phyloP scores from a whole-genome alignment of 2,888 invertebrate species.

The Adelognathus sp. region DNA sequence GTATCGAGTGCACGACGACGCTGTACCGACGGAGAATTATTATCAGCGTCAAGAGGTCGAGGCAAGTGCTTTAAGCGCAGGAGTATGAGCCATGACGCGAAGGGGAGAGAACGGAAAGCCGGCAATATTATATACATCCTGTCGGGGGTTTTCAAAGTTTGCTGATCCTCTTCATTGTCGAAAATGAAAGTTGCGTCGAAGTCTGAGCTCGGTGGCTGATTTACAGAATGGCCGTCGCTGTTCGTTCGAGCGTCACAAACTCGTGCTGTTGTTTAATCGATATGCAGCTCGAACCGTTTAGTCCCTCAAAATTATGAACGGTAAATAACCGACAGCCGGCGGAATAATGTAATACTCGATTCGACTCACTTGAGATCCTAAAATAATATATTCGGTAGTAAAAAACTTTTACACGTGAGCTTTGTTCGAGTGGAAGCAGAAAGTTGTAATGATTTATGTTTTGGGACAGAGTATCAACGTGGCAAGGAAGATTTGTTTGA shows the following conservation, averaged over 20 bases:
- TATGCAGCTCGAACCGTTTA: background rate
- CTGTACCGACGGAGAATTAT: slow-evolving; percentile 47
- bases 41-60: slow-evolving; percentile 34
- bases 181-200: slow-evolving; percentile 47
- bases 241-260: slow-evolving; percentile 16
- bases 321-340: background rate
- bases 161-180: slow-evolving; percentile 43
- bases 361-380: background rate
- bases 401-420: background rate
- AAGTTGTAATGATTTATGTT: no score
- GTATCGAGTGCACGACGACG: slow-evolving; percentile 43
- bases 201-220: slow-evolving; percentile 40
- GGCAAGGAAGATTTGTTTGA: no score
- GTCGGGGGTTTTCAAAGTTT: slow-evolving; percentile 34
- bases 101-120: background rate
- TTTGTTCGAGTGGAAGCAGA: no score
- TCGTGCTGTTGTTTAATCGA: slow-evolving; percentile 39
- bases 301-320: background rate
- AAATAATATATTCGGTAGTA: background rate
- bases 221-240: slow-evolving; percentile 29
- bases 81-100: background rate
- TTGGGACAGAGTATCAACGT: background rate
- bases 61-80: background rate
- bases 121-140: slow-evolving; percentile 49
- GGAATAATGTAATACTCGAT: background rate